Conservation (phyloP, 1,140 invertebrate genomes). For the Heliconius hermathena region DNA sequence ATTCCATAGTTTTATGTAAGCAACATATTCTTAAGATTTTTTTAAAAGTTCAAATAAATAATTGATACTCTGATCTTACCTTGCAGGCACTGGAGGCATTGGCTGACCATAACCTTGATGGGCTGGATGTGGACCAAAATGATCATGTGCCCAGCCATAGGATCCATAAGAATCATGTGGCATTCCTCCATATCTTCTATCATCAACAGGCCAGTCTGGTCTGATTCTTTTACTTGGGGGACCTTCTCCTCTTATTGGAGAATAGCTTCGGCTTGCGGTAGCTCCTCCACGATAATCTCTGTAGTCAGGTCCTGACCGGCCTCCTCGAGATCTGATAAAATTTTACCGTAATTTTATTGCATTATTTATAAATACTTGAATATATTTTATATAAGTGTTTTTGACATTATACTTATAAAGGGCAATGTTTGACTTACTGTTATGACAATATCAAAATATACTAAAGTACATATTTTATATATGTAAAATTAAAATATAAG, state of each 20-base stretch:
- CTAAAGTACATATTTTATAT: not conserved
- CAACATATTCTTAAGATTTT: no score
- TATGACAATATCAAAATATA: no score
- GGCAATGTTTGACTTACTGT: no score
- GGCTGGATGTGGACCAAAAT: constrained; percentile 77
- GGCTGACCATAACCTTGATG: constrained; percentile 79
- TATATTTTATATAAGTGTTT: not conserved
- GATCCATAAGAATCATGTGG: constrained; percentile 78
- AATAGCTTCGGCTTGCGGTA: constrained; percentile 84
- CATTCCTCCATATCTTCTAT: constrained; percentile 76
- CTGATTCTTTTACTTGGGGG: constrained; percentile 91
- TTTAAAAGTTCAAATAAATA: not conserved
- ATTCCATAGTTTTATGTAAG: no score
- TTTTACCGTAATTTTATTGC: not conserved
- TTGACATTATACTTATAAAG: no score
- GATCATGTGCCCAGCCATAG: constrained; percentile 81
- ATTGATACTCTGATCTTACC: constrained; percentile 44
- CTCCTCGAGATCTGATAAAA: constrained; percentile 64
- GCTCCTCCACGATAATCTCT: constrained; percentile 86
- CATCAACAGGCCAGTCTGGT: constrained; percentile 86
- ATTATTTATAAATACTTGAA: not conserved
- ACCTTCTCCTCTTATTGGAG: constrained; percentile 89
- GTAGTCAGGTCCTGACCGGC: constrained; percentile 85
- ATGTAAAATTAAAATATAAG: not conserved
- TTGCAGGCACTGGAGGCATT: constrained; percentile 76